Evolutionary conservation across 2,888 invertebrate genomes (phyloP), one percentile per base, ranked within the genome.

Genomic region (Phaedon cochleariae): DNA sequence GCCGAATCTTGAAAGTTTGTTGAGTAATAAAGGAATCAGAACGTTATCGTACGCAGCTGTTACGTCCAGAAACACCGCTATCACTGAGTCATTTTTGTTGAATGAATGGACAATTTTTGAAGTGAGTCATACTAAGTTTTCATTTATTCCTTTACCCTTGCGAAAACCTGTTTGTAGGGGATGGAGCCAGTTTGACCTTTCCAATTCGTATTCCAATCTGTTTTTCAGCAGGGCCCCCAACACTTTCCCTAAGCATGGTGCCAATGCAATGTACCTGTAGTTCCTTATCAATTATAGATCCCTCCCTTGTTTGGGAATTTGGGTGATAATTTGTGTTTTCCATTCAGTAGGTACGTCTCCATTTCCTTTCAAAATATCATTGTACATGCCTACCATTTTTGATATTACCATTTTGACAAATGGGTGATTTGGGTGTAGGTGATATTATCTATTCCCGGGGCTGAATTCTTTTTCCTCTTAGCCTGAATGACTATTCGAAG

Each of bases 141-240:
- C 61, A 15, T 34, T 15, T 15, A 52, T 34, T 9, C 45, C 60
- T 52, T 51, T 53, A 10, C 59, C 65, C n/a, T n/a, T n/a, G n/a
- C n/a, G n/a, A n/a, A n/a, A n/a, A n/a, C n/a, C n/a, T n/a, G 20
- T 64, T 59, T 12, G n/a, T n/a, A n/a, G n/a, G n/a, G n/a, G n/a
- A n/a, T n/a, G n/a, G n/a, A 59, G 31, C 9, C 15, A 17, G 2
- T 48, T 12, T 29, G 49, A 53, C 4, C 22, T 34, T 62, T 62
- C 45, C 7, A 57, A n/a, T 17, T 17, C 0, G 21, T 55, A 26
- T 26, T 57, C 51, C 26, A 62, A 6, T n/a, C 62, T 46, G 2
- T 10, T 29, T 17, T 57, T 26, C 6, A 62, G 20, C 45, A 62
- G 6, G 17, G 21, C 31, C 49, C 57, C 62, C 17, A 57, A 29